Percentiles rank a stretch among this genome's conserved stretches.
Conservation (phyloP, 2,888 invertebrate species). For the Chloroclystis v-ata region DNA sequence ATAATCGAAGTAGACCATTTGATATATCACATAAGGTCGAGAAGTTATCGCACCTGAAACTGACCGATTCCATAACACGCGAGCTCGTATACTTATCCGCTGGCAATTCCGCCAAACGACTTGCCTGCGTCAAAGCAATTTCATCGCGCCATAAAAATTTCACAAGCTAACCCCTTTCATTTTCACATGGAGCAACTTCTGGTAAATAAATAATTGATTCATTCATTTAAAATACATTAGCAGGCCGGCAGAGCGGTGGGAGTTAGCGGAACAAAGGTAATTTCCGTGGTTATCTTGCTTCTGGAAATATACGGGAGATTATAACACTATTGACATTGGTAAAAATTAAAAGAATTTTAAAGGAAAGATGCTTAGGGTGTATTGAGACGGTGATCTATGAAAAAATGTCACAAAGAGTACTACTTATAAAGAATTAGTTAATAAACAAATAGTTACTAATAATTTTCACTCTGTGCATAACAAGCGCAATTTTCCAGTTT, state of each 20-base stretch:
- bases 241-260: slow-evolving; percentile 42
- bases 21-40: no score
- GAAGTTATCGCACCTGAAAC: no score
- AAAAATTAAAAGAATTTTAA: no score
- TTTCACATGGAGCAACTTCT: slow-evolving; percentile 45
- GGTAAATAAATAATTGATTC: slow-evolving; percentile 54
- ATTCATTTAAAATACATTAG: slow-evolving; percentile 68
- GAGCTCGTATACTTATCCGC: background rate
- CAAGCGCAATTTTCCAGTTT: no score
- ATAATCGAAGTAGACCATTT: no score
- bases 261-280: slow-evolving; percentile 43
- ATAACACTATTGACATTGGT: slow-evolving; percentile 1
- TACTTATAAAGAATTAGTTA: no score
- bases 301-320: slow-evolving; percentile 20
- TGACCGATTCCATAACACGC: no score
- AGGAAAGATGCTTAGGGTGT: no score
- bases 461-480: no score
- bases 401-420: no score
- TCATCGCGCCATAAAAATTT: slow-evolving; percentile 46
- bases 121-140: slow-evolving; percentile 34
- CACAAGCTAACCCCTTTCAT: slow-evolving; percentile 45
- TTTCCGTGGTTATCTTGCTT: slow-evolving; percentile 35
- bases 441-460: no score
- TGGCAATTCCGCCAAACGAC: slow-evolving; percentile 22
- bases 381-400: no score